Base-by-base conservation (phyloP, 2,113 vertebrate species). In the Gorsachius goisagi region DNA sequence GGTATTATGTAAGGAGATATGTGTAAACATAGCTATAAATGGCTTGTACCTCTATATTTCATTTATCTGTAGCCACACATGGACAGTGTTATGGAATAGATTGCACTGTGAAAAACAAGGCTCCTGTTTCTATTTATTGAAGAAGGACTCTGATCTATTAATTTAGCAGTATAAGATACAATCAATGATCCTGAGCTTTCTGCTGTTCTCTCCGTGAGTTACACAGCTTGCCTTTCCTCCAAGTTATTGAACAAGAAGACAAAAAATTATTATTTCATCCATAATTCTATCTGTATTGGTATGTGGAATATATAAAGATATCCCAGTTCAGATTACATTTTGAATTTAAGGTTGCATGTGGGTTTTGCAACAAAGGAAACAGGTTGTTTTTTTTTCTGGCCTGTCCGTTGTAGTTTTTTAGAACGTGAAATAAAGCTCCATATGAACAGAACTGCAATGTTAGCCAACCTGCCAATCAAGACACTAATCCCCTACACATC, bases 401-500 rank as follows among this genome's bases (percentile, higher is more conserved):
- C 90, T 95, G 95, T 92, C 95, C 89, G 69, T 83, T 73, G 90
- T 95, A 91, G 20, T 71, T 55, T 96, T 93, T 94, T n/a, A 96
- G 93, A 97, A 97, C 64, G 85, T 77, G 90, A 95, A 98, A 93
- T 94, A 95, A 95, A 93, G 91, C 95, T 98, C 98, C 97, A 97
- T 93, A 97, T 97, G 97, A 98, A 98, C 86, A 97, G 94, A 98
- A 92, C 92, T 97, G 92, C 95, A 97, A 98, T 97, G 98, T 97
- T 98, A 98, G 98, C 97, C 97, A 97, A 96, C 91, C 98, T 98
- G 98, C 98, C 98, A 98, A 97, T 99, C 98, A 98, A 97, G 32
- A 85, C 75, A 83, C 97, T 98, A 98, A 97, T 97, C 96, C 97
- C 98, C 97, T 98, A 97, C 98, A 98, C 97, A 98, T 98, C 98